Evolutionary conservation across 64 coral and sea anemone genomes (phyloP).

Genomic region (Catalaphyllia jardinei): DNA sequence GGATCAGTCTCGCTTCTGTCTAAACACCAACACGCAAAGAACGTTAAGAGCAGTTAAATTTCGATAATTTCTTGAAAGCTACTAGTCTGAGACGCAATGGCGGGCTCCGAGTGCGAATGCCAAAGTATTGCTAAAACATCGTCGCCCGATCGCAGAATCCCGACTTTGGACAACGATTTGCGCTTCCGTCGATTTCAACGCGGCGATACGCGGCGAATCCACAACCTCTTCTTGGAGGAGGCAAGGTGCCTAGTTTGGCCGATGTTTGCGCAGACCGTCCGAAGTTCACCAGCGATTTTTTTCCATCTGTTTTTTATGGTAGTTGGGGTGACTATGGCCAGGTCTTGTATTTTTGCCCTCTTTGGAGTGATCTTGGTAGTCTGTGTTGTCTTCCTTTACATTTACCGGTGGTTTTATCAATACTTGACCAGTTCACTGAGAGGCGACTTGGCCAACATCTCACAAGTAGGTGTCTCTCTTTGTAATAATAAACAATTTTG

Average conservation of each 20-base stretch:
- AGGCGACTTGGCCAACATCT: slow-evolving; percentile 48
- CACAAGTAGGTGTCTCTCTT: slow-evolving; percentile 8
- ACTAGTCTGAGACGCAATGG: not conserved
- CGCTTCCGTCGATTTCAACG: slow-evolving; percentile 31
- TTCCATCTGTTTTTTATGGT: not conserved
- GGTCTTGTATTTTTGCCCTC: slow-evolving; percentile 14
- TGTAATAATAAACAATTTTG: not conserved
- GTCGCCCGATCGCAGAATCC: not conserved
- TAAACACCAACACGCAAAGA: not conserved
- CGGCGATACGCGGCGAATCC: slow-evolving; percentile 37
- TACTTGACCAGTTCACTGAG: slow-evolving; percentile 43
- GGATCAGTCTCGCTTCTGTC: not conserved
- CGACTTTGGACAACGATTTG: slow-evolving; percentile 39
- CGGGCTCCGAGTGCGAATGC: not conserved
- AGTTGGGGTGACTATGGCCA: not conserved
- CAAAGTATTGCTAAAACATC: not conserved
- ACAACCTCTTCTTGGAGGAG: slow-evolving; percentile 54
- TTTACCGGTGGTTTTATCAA: slow-evolving; percentile 50
- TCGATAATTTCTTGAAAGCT: not conserved
- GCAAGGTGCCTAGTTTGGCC: slow-evolving; percentile 45
- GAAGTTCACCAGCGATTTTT: slow-evolving; percentile 11
- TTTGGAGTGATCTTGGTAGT: not conserved
- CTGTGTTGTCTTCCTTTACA: slow-evolving; percentile 10
- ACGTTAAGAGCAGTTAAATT: not conserved
- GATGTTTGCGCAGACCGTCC: slow-evolving; percentile 35